Percentiles rank a stretch among this genome's conserved stretches.
Conservation (phyloP, 2,888 invertebrate genomes). For the Drosophila monieri region DNA sequence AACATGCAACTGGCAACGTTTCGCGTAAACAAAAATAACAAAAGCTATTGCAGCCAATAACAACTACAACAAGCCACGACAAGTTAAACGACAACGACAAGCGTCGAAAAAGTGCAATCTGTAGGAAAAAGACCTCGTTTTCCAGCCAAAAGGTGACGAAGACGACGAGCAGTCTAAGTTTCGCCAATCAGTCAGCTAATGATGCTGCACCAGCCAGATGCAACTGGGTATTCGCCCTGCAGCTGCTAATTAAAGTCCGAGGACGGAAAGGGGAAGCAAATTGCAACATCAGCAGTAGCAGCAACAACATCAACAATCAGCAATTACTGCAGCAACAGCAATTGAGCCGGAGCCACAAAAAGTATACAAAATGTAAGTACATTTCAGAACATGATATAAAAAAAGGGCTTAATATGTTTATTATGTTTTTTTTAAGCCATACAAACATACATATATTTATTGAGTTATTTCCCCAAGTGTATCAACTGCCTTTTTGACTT, state of each 20-base stretch:
- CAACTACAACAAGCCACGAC: conserved; percentile 38
- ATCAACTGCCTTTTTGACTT: conserved; percentile 63
- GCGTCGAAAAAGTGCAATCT: conserved; percentile 57
- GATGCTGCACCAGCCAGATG: conserved; percentile 47
- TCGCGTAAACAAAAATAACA: conserved; percentile 40
- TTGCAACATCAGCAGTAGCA: conserved; percentile 10
- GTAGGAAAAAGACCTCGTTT: conserved; percentile 34
- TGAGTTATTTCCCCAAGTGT: conserved; percentile 12
- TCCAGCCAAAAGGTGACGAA: conserved; percentile 32
- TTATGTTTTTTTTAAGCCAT: neutral
- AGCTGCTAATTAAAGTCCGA: conserved; percentile 69
- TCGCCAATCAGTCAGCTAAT: conserved; percentile 64
- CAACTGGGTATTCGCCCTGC: conserved; percentile 58
- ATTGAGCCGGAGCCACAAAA: conserved; percentile 25
- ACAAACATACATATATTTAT: too few relatives aligned
- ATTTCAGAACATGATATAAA: conserved; percentile 8
- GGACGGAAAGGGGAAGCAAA: conserved; percentile 2
- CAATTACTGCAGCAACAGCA: conserved; percentile 36
- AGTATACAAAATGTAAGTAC: conserved; percentile 67
- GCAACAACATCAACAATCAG: conserved; percentile 27
- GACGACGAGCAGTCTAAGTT: conserved; percentile 51
- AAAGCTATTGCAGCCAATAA: conserved; percentile 25
- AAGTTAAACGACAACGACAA: conserved; percentile 55
- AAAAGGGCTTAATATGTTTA: neutral
- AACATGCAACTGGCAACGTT: conserved; percentile 75